Evolutionary conservation across 2,888 invertebrate species (phyloP).

Genomic region (Endomychus coccineus): DNA sequence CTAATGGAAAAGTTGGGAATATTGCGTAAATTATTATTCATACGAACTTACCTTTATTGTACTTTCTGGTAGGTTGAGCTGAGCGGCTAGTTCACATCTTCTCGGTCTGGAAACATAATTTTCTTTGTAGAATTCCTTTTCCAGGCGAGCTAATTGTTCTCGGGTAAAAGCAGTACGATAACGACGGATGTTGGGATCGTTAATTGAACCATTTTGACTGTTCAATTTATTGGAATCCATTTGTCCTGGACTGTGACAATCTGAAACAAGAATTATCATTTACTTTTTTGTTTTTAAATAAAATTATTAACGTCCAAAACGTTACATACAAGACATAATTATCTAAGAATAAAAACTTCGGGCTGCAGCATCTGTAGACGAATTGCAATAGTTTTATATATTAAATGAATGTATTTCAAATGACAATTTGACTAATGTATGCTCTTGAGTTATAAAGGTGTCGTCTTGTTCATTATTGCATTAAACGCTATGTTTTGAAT

Average conservation of each 20-base stretch:
- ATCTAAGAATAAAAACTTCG: too few relatives aligned
- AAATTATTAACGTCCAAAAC: too few relatives aligned
- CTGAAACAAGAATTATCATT: constrained; percentile 33
- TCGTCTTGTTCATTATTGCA: too few relatives aligned
- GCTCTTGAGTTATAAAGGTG: too few relatives aligned
- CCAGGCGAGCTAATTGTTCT: constrained; percentile 84
- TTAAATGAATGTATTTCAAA: too few relatives aligned
- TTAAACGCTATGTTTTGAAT: constrained; percentile 3
- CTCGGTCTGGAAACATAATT: constrained; percentile 95
- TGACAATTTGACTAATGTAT: too few relatives aligned
- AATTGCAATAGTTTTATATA: too few relatives aligned
- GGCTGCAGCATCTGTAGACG: too few relatives aligned
- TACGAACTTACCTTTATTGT: constrained; percentile 98
- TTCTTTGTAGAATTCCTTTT: constrained; percentile 94
- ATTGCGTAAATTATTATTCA: too few relatives aligned
- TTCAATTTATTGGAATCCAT: constrained; percentile 27
- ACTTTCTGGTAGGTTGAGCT: constrained; percentile 88
- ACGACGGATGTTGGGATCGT: constrained; percentile 67
- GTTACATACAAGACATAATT: too few relatives aligned
- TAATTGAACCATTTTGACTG: constrained; percentile 27
- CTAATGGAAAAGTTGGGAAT: too few relatives aligned
- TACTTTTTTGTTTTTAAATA: too few relatives aligned
- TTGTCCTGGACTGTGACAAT: constrained; percentile 44
- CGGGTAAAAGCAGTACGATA: constrained; percentile 96
- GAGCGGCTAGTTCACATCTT: constrained; percentile 88